These are phyloP conservation scores for Drosophila subsilvestris DNA, from an alignment of 2,888 invertebrate genomes.

Conservation along the genomic window DNA sequence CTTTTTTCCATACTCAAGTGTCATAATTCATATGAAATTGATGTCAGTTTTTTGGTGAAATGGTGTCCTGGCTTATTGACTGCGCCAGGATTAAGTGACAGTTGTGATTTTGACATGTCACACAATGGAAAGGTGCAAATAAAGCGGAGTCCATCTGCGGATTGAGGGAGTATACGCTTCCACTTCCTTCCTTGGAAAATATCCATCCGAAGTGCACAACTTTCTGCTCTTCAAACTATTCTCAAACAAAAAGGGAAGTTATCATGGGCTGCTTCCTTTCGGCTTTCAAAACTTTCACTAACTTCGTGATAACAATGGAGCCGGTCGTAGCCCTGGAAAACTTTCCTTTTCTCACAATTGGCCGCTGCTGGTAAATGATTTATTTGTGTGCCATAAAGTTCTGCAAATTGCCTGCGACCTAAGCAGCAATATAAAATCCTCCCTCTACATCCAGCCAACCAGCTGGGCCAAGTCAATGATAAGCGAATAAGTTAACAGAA, in stretches of 20 bases:
- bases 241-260: not conserved
- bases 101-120: conserved; percentile 35
- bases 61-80: conserved; percentile 52
- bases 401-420: conserved; percentile 22
- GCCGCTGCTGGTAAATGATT: conserved; percentile 25
- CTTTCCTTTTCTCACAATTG: conserved; percentile 24
- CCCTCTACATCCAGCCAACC: conserved; percentile 15
- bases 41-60: conserved; percentile 54
- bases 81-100: conserved; percentile 38
- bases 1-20: conserved; percentile 53
- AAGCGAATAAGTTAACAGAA: conserved; percentile 6
- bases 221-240: not conserved
- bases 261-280: not conserved
- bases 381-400: conserved; percentile 24
- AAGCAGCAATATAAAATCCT: conserved; percentile 50
- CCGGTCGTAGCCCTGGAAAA: conserved; percentile 2
- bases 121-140: not conserved
- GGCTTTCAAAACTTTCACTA: conserved; percentile 19
- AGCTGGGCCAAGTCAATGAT: conserved; percentile 17
- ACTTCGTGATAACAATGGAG: conserved; percentile 17
- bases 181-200: too few relatives aligned
- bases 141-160: not conserved
- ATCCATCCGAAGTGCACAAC: not conserved
- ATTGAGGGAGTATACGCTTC: not conserved
- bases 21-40: conserved; percentile 74